Evolutionary conservation across 2,888 invertebrate species (phyloP).

Genomic region (Chaetogeoica ovagalla): DNA sequence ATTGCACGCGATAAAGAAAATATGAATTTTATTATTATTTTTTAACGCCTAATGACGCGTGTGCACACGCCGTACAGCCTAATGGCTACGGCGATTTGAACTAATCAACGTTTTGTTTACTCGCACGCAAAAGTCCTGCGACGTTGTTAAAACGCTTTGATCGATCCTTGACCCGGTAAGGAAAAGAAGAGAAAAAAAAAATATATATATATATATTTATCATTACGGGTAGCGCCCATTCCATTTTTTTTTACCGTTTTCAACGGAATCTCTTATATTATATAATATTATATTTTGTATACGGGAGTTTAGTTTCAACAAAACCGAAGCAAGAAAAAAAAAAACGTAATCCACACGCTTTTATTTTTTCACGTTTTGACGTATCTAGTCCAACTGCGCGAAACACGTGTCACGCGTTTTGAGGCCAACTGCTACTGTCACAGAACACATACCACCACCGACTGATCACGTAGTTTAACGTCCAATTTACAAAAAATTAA

Average conservation of each 20-base stretch:
- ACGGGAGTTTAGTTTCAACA: slow-evolving; percentile 8
- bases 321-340: slow-evolving; percentile 28
- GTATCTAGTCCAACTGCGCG: not conserved
- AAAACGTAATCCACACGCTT: not conserved
- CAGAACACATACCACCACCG: too few species aligned
- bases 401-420: not conserved
- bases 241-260: not conserved
- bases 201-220: too few species aligned
- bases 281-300: not conserved
- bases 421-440: too few species aligned
- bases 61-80: too few species aligned
- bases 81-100: not conserved
- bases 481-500: too few species aligned
- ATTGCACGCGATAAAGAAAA: too few species aligned
- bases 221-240: slow-evolving; percentile 25
- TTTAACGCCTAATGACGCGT: too few species aligned
- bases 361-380: slow-evolving; percentile 16
- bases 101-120: slow-evolving; percentile 17
- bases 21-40: too few species aligned
- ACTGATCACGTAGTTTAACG: too few species aligned
- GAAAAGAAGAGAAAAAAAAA: not conserved
- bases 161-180: slow-evolving; percentile 41
- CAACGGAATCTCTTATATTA: not conserved
- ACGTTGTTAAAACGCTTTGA: not conserved
- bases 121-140: slow-evolving; percentile 11